Percentiles rank a stretch among this genome's conserved stretches.
These are phyloP conservation scores for Parasteatoda lunata DNA, from an alignment of 2,888 invertebrate species.

Conservation along the genomic window DNA sequence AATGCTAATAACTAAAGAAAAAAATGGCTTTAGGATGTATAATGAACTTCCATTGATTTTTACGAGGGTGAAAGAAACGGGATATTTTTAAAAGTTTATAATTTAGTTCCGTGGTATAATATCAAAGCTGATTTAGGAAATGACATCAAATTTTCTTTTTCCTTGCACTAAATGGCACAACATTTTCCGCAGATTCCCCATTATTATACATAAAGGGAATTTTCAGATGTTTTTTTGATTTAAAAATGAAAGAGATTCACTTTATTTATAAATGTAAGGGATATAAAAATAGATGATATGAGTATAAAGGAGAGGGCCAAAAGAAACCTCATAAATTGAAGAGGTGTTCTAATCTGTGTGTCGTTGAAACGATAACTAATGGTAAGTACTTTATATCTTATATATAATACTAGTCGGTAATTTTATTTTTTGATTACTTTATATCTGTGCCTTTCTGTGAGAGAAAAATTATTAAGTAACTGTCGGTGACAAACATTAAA, in stretches of 20 bases:
- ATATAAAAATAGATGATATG: no score
- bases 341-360: background rate
- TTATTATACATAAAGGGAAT: conserved; percentile 3
- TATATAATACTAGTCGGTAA: no score
- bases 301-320: no score
- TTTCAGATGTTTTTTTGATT: background rate
- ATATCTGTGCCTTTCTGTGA: no score
- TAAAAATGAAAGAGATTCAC: background rate
- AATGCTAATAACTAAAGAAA: conserved; percentile 17
- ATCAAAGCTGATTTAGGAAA: conserved; percentile 2
- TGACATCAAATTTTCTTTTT: background rate
- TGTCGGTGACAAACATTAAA: no score
- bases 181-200: background rate
- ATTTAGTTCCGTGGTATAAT: background rate
- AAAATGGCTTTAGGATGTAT: background rate
- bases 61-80: background rate
- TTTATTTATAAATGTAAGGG: no score
- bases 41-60: conserved; percentile 60
- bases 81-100: conserved; percentile 5
- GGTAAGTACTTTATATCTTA: no score
- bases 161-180: background rate
- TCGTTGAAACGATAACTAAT: background rate
- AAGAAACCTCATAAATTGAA: background rate
- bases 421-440: no score
- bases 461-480: no score